Base-by-base conservation (phyloP, 2,888 invertebrate genomes). In the Napeogenes sylphis region DNA sequence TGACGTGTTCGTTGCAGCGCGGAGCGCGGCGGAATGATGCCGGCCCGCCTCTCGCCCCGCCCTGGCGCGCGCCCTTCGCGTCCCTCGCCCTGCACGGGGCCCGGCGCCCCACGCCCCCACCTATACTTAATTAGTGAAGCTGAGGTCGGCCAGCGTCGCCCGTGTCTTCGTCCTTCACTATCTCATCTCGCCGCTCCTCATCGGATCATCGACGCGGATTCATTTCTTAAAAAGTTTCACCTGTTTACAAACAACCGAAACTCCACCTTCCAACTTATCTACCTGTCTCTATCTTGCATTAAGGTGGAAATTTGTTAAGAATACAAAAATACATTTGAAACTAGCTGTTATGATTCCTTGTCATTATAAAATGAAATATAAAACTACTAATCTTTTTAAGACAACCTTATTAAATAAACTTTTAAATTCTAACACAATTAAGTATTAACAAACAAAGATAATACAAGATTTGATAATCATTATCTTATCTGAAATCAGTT, bases 1-100 rank as follows among this genome's bases (percentile, higher is more conserved):
- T 83, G 85, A 66, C 69, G 88, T 85, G 84, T 79, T 79, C 71
- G 75, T 73, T 70, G 81, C 76, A 77, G 81, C 85, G 85, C 86
- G 88, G 85, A 85, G 88, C 91, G 90, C 87, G 86, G 90, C 85
- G 85, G 87, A 87, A 83, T 88, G 90, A 84, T 69, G 76, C 76
- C 68, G 81, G 78, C 78, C 82, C 83, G 81, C 83, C 82, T 78
- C 79, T 70, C 72, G 76, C 74, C 75, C 73, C 75, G 73, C 74
- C 74, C 73, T 69, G 71, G 63, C 66, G 72, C 75, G 75, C 76
- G 72, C 76, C 79, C 76, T 77, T 73, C 74, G 73, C 78, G 73
- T 76, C 76, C 74, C 73, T 76, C 73, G 68, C 73, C 75, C 70
- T 71, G 60, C 67, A n/a, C 47, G 14, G 51, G 51, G 10, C 30